These are phyloP conservation scores for Melinaea menophilus DNA, from an alignment of 2,888 invertebrate species.

Conservation along the genomic window DNA sequence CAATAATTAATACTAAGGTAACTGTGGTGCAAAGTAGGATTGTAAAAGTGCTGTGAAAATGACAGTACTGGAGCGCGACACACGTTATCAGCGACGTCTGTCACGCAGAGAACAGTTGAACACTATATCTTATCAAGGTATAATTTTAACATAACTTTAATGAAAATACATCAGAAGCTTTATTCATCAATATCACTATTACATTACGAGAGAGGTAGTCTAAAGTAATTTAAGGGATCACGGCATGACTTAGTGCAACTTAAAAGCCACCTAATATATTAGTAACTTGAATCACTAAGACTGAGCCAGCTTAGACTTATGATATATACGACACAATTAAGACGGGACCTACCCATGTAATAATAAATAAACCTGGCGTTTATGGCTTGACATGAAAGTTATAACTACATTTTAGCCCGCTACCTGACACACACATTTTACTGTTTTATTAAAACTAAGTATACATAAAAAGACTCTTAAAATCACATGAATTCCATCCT, in stretches of 20 bases:
- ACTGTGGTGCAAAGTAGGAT: too few species aligned
- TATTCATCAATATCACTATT: neutral
- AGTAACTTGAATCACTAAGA: neutral
- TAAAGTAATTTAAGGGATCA: neutral
- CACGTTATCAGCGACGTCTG: slow-evolving; percentile 1
- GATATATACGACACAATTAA: neutral
- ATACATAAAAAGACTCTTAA: too few species aligned
- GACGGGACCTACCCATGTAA: neutral
- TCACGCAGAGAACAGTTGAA: neutral
- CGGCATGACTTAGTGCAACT: neutral
- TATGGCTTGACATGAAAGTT: neutral
- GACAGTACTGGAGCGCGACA: neutral
- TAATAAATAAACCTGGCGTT: slow-evolving; percentile 1
- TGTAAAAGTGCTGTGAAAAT: neutral
- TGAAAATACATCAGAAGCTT: slow-evolving; percentile 1
- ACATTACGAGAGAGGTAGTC: neutral
- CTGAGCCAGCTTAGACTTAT: neutral
- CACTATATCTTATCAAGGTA: neutral
- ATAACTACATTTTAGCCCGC: neutral
- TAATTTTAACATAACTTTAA: slow-evolving; percentile 2
- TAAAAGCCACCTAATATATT: neutral
- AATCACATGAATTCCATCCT: too few species aligned
- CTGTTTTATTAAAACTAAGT: too few species aligned
- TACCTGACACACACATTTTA: too few species aligned
- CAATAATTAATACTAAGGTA: too few species aligned